A percentile compares a stretch with the other conserved stretches of the same genome.
Evolutionary conservation across 1,140 invertebrate species (phyloP).

Genomic region (Arctopsyche grandis): DNA sequence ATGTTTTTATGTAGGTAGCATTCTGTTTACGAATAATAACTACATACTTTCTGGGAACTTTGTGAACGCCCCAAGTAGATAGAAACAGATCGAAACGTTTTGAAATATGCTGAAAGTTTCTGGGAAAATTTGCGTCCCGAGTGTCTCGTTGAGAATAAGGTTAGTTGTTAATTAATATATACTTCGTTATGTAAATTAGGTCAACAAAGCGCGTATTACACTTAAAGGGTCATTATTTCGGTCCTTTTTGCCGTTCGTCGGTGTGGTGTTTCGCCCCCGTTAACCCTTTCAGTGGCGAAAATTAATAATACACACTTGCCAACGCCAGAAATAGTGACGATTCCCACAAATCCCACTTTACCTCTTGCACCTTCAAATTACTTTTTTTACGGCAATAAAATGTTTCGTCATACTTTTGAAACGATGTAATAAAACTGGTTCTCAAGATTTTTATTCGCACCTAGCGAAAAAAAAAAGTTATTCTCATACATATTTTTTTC

Average conservation of each 20-base stretch:
- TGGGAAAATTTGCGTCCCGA: not conserved
- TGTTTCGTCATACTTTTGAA: slow-evolving; percentile 27
- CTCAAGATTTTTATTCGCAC: slow-evolving; percentile 29
- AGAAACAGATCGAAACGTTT: no score
- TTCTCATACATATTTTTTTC: slow-evolving; percentile 4
- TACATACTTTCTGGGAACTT: no score
- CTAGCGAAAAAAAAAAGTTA: slow-evolving; percentile 26
- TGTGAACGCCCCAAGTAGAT: no score
- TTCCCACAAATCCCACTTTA: not conserved
- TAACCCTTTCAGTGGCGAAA: not conserved
- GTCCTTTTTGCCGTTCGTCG: slow-evolving; percentile 1
- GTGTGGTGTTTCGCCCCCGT: not conserved
- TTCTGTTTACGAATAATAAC: no score
- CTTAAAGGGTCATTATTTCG: not conserved
- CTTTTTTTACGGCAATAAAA: slow-evolving; percentile 24
- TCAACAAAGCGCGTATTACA: not conserved
- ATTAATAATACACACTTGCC: not conserved
- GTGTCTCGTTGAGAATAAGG: not conserved
- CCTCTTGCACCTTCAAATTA: not conserved
- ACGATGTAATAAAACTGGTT: slow-evolving; percentile 18
- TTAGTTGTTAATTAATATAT: slow-evolving; percentile 8
- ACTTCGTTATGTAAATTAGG: slow-evolving; percentile 8
- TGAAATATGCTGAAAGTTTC: not conserved
- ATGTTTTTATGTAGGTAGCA: no score
- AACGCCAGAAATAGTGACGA: no score